Percentiles rank a stretch among this genome's conserved stretches.
These are phyloP conservation scores for Acrobasis repandana DNA, from an alignment of 2,888 invertebrate genomes.

Conservation along the genomic window DNA sequence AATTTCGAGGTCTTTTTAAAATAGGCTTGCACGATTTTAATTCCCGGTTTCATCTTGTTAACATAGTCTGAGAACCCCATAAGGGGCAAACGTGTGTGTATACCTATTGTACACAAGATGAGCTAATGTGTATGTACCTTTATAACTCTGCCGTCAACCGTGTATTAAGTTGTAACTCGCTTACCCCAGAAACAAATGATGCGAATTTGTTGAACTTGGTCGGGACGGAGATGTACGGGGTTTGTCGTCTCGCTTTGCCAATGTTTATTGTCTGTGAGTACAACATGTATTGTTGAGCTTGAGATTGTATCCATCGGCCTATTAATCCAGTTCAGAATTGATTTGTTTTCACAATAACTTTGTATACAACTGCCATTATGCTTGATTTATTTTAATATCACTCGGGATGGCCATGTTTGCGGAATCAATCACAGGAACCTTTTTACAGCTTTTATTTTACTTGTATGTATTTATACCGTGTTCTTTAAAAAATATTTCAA, in stretches of 20 bases:
- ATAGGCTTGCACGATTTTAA: too few species aligned
- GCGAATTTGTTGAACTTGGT: constrained; percentile 62
- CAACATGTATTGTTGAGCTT: constrained; percentile 34
- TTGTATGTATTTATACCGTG: too few species aligned
- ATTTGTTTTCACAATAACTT: constrained; percentile 15
- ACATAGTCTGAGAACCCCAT: too few species aligned
- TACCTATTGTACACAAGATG: too few species aligned
- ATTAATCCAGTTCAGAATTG: constrained; percentile 11
- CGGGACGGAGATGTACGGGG: constrained; percentile 45
- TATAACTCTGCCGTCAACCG: constrained; percentile 36
- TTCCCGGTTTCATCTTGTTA: too few species aligned
- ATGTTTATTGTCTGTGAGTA: constrained; percentile 58
- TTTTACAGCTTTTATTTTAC: not conserved
- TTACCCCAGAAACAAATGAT: constrained; percentile 60
- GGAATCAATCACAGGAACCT: not conserved
- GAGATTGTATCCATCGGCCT: constrained; percentile 16
- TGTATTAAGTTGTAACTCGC: constrained; percentile 53
- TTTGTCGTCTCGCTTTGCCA: constrained; percentile 43
- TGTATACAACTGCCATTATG: constrained; percentile 1
- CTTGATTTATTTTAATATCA: constrained; percentile 12
- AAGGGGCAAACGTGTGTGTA: too few species aligned
- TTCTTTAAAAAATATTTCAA: too few species aligned
- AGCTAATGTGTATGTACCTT: constrained; percentile 27
- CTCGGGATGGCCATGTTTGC: not conserved
- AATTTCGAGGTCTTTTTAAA: too few species aligned